A percentile compares a stretch with the other conserved stretches of the same genome.
Conservation (phyloP, 2,113 vertebrate species). For the Chroicocephalus ridibundus region DNA sequence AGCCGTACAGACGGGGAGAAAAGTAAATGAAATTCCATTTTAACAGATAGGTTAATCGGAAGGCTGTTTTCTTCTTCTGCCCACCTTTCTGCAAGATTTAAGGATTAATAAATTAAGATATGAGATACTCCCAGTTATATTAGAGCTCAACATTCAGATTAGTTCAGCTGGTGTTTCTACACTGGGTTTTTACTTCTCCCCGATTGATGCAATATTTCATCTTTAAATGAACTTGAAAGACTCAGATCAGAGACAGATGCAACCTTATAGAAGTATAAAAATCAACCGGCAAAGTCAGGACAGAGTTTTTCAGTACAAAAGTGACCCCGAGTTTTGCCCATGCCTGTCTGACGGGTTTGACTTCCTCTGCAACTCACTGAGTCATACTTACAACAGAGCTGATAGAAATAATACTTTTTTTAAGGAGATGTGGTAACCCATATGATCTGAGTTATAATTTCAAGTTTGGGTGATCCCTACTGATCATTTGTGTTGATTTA, state of each 20-base stretch:
- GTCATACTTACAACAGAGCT: background rate
- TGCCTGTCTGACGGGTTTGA: background rate
- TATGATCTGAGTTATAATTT: background rate
- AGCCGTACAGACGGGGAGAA: accelerated
- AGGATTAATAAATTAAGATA: background rate
- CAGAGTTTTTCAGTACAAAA: background rate
- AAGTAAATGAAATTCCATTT: background rate
- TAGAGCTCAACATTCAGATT: background rate
- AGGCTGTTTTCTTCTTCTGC: background rate
- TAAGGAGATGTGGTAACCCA: background rate
- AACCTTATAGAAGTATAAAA: background rate
- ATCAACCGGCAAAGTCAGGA: background rate
- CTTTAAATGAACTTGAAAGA: background rate
- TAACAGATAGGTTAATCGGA: background rate
- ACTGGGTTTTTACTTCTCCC: background rate
- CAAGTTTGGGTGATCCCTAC: background rate
- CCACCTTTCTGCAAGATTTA: background rate
- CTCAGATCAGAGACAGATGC: background rate
- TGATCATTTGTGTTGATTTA: background rate
- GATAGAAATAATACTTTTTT: background rate
- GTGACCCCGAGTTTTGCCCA: background rate
- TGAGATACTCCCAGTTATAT: background rate
- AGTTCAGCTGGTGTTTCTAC: background rate
- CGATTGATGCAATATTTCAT: accelerated
- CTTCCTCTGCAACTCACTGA: background rate